Evolutionary conservation across 2,113 vertebrate species (phyloP).

Genomic region (Callithrix jacchus): DNA sequence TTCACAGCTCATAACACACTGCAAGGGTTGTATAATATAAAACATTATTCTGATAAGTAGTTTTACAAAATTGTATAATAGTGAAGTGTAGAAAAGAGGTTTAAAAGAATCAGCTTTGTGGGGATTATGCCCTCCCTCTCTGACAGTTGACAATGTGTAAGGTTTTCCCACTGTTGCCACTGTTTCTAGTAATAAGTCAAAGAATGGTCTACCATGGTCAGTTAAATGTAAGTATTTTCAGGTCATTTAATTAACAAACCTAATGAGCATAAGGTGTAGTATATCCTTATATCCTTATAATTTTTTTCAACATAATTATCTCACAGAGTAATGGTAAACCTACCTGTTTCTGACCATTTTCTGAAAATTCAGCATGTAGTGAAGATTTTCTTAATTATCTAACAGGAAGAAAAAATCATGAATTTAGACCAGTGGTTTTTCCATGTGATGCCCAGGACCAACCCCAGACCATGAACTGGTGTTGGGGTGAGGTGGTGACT

Average conservation of each 20-base stretch:
- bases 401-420: neutral
- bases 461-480: neutral
- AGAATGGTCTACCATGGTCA: neutral
- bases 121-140: neutral
- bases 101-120: neutral
- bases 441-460: neutral
- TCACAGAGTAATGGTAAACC: neutral
- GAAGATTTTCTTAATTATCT: neutral
- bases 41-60: neutral
- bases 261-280: neutral
- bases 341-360: neutral
- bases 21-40: neutral
- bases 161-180: neutral
- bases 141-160: neutral
- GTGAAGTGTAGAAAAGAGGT: neutral
- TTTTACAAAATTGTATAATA: neutral
- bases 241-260: neutral
- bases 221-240: neutral
- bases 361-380: neutral
- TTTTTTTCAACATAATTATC: neutral
- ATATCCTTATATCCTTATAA: neutral
- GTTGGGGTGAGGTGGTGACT: neutral
- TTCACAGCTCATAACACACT: neutral
- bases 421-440: neutral
- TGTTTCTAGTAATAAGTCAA: neutral